These are phyloP conservation scores for Scaeva pyrastri DNA, from an alignment of 2,888 invertebrate genomes.

Conservation along the genomic window DNA sequence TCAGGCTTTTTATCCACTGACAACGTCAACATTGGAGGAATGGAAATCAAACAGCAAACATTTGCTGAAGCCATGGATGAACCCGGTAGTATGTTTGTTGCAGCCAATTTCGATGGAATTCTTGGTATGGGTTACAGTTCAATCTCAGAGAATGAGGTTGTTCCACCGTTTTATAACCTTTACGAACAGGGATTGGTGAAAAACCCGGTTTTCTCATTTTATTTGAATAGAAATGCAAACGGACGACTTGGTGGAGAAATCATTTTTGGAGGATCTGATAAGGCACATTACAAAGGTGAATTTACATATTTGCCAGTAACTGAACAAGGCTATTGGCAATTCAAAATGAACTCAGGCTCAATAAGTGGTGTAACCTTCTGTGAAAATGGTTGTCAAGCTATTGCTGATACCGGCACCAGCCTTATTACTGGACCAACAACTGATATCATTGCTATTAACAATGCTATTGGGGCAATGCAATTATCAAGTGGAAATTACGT, in stretches of 20 bases:
- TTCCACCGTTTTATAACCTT: constrained; percentile 97
- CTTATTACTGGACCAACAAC: constrained; percentile 95
- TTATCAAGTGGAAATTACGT: constrained; percentile 92
- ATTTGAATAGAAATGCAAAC: constrained; percentile 91
- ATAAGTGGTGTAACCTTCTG: constrained; percentile 88
- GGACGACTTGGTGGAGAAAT: constrained; percentile 93
- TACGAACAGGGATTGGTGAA: constrained; percentile 90
- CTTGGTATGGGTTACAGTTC: constrained; percentile 95
- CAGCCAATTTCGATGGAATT: constrained; percentile 99
- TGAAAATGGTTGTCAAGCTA: constrained; percentile 94
- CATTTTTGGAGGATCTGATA: constrained; percentile 97
- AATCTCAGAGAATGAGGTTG: constrained; percentile 96
- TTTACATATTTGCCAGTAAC: constrained; percentile 95
- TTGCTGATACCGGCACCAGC: constrained; percentile 98
- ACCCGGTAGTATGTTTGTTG: constrained; percentile 97
- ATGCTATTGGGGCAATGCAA: constrained; percentile 92
- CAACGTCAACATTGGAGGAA: constrained; percentile 89
- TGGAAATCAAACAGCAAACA: constrained; percentile 91
- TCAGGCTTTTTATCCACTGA: constrained; percentile 98
- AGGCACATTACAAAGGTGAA: constrained; percentile 92
- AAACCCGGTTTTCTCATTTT: constrained; percentile 96
- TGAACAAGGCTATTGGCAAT: constrained; percentile 98
- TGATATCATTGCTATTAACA: constrained; percentile 93
- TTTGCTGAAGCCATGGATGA: constrained; percentile 98
- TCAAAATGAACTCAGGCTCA: constrained; percentile 91